Percentiles rank a stretch among this genome's conserved stretches.
phyloP scores from a whole-genome alignment of 2,113 vertebrate genomes.

The Hemiscyllium ocellatum region DNA sequence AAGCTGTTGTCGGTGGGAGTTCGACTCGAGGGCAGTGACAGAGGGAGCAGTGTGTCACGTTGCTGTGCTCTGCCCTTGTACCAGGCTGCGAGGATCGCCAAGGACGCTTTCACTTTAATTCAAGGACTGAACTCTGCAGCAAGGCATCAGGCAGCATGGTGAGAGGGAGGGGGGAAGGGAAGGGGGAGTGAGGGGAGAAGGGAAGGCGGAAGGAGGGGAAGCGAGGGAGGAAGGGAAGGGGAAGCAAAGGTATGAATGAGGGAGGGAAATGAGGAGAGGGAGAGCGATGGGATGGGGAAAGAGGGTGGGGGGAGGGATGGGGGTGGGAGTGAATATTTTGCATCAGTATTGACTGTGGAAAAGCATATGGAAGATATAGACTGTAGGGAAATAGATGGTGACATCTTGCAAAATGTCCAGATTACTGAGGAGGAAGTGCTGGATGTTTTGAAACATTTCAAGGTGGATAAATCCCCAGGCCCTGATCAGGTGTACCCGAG shows the following conservation, averaged over 20 bases:
- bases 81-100: conserved; percentile 74
- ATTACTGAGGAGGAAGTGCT: background rate
- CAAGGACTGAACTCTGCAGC: conserved; percentile 77
- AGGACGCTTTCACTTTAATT: conserved; percentile 74
- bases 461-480: no score
- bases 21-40: conserved; percentile 66
- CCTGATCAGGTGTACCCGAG: no score
- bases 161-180: no score
- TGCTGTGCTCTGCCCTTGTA: conserved; percentile 76
- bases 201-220: no score
- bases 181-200: no score
- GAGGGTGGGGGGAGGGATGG: background rate
- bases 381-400: no score
- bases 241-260: background rate
- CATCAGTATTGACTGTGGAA: background rate
- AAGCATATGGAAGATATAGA: background rate
- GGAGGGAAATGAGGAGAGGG: no score
- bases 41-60: conserved; percentile 61
- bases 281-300: no score
- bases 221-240: no score
- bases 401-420: no score
- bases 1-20: conserved; percentile 73
- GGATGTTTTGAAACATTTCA: no score
- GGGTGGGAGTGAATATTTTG: no score
- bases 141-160: conserved; percentile 67